Evolutionary conservation across 30 jellyfish, hydroid and myxozoan species (phyloP).

Genomic region (Catostylus mosaicus): DNA sequence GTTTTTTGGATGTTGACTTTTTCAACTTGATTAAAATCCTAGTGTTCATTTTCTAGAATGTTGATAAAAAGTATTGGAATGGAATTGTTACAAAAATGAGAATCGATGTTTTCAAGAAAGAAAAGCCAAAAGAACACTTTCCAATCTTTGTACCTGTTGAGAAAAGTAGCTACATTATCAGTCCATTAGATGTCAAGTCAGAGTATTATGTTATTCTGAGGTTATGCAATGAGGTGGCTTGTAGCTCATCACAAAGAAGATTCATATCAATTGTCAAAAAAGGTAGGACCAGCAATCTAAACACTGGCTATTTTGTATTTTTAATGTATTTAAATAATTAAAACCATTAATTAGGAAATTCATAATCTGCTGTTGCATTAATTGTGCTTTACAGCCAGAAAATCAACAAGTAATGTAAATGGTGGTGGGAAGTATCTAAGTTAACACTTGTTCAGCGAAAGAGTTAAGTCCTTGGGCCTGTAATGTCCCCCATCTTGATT

Average conservation of each 20-base stretch:
- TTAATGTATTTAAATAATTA: not conserved
- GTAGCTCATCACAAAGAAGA: not conserved
- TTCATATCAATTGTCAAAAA: slow-evolving; percentile 4
- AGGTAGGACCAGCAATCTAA: slow-evolving; percentile 3
- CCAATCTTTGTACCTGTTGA: not conserved
- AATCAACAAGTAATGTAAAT: not conserved
- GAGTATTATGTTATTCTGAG: not conserved
- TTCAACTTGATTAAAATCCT: not conserved
- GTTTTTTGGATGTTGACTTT: not conserved
- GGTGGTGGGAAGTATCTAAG: too few relatives aligned
- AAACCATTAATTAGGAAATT: not conserved
- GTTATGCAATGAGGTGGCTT: slow-evolving; percentile 5
- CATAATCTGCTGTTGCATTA: not conserved
- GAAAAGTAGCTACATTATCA: not conserved
- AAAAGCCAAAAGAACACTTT: not conserved
- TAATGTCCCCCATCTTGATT: too few relatives aligned
- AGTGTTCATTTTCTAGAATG: not conserved
- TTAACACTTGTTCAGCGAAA: too few relatives aligned
- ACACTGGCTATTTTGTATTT: not conserved
- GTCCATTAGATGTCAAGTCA: not conserved
- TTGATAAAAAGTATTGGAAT: slow-evolving; percentile 6
- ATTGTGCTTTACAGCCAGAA: not conserved
- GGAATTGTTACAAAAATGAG: not conserved
- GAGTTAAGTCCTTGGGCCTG: too few relatives aligned
- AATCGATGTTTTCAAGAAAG: not conserved